These are phyloP conservation scores for western clawed frog (Xenopus tropicalis) DNA, from an alignment of 2,113 vertebrate species.

Conservation along the genomic window DNA sequence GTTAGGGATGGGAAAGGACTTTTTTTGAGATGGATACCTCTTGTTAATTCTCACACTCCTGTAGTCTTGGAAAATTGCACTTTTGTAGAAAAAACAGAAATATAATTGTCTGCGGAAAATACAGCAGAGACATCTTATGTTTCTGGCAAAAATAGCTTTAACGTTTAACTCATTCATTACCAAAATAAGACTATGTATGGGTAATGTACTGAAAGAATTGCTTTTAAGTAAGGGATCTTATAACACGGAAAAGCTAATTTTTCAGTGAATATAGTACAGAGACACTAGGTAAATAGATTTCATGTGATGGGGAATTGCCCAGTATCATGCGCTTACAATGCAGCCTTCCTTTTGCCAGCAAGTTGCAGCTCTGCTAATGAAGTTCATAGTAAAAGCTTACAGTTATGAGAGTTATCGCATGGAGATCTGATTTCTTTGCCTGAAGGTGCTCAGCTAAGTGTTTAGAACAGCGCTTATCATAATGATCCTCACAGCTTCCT, in stretches of 20 bases:
- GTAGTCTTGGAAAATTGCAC: neutral
- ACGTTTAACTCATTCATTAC: neutral
- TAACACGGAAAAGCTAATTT: neutral
- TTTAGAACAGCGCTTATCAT: conserved; percentile 36
- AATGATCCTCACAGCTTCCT: conserved; percentile 43
- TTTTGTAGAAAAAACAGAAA: neutral
- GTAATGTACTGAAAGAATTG: too few relatives aligned
- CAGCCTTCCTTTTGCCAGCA: neutral
- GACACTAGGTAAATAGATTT: too few relatives aligned
- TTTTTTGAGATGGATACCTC: neutral
- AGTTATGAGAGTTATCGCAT: conserved; percentile 19
- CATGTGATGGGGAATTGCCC: too few relatives aligned
- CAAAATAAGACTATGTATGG: too few relatives aligned
- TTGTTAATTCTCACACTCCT: neutral
- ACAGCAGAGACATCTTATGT: neutral
- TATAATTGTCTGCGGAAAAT: neutral
- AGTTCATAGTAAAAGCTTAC: conserved; percentile 27
- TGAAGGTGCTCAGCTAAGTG: conserved; percentile 42
- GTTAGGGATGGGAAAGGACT: neutral
- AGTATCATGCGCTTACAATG: neutral
- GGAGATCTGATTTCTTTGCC: conserved; percentile 39
- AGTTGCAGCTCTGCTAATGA: conserved; percentile 25
- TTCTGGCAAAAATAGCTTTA: neutral
- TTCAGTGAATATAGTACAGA: too few relatives aligned
- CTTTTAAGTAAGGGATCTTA: neutral